A percentile compares a stretch with the other conserved stretches of the same genome.
Evolutionary conservation across 2,113 vertebrate genomes (phyloP).

Genomic region (Cyrtonyx montezumae): DNA sequence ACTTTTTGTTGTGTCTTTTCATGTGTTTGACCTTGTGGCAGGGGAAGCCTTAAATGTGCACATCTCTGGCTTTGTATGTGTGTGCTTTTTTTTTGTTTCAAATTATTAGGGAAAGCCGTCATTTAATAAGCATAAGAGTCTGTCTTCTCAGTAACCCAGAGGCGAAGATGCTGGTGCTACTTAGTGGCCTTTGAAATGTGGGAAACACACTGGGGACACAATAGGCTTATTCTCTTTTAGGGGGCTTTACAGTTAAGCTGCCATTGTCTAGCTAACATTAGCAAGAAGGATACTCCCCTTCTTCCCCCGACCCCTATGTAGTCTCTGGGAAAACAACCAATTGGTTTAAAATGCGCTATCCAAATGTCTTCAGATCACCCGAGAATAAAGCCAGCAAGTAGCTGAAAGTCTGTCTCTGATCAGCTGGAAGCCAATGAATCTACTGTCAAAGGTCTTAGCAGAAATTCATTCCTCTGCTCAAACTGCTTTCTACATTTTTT

Average conservation of each 20-base stretch:
- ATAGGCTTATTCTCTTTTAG: constrained; percentile 63
- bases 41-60: constrained; percentile 66
- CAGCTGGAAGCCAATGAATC: constrained; percentile 26
- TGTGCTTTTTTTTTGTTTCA: constrained; percentile 71
- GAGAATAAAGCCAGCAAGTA: constrained; percentile 55
- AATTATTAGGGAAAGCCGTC: constrained; percentile 69
- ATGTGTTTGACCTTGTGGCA: constrained; percentile 60
- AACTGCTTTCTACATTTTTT: constrained; percentile 7
- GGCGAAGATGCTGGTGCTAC: constrained; percentile 63
- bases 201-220: constrained; percentile 71
- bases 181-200: constrained; percentile 68
- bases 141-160: constrained; percentile 66
- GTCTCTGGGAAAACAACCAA: constrained; percentile 61
- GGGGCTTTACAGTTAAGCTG: constrained; percentile 69
- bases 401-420: constrained; percentile 48
- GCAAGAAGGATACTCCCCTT: constrained; percentile 62
- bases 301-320: constrained; percentile 29
- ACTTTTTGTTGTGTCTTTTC: constrained; percentile 64
- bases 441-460: constrained; percentile 52
- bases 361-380: constrained; percentile 11
- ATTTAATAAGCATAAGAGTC: constrained; percentile 56
- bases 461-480: constrained; percentile 40
- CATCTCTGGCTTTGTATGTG: constrained; percentile 53
- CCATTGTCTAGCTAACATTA: constrained; percentile 62
- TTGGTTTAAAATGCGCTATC: constrained; percentile 55